Conservation (phyloP, 2,888 invertebrate genomes). For the Cataglyphis albicans region DNA sequence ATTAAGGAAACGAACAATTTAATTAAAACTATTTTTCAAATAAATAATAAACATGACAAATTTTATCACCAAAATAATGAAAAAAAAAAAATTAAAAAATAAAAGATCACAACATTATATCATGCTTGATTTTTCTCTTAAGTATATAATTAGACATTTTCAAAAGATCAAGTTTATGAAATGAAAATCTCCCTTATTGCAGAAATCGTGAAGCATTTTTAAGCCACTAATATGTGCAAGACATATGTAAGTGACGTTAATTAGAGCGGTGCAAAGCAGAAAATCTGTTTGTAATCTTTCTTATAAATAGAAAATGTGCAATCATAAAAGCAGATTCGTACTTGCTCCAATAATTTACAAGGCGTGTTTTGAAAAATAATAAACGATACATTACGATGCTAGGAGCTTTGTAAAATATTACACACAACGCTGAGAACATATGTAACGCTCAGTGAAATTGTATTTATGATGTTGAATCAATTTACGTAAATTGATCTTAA, state of each 20-base stretch:
- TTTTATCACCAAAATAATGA: not conserved
- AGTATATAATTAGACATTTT: not conserved
- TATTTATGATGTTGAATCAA: not conserved
- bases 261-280: constrained; percentile 43
- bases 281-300: constrained; percentile 29
- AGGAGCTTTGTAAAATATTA: constrained; percentile 11
- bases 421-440: not conserved
- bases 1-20: not conserved
- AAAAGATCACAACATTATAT: constrained; percentile 20
- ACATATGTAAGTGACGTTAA: constrained; percentile 36
- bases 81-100: not conserved
- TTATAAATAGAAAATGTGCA: constrained; percentile 27
- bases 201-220: constrained; percentile 8
- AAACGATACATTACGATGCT: constrained; percentile 2
- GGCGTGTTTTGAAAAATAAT: not conserved
- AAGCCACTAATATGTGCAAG: constrained; percentile 14
- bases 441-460: not conserved
- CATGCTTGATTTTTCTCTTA: constrained; percentile 4
- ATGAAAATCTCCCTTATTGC: constrained; percentile 19
- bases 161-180: constrained; percentile 3
- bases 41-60: not conserved
- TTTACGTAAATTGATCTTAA: not conserved
- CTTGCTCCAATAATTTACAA: constrained; percentile 50
- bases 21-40: not conserved
- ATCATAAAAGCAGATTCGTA: not conserved